These are phyloP conservation scores for Motacilla alba DNA, from an alignment of 2,113 vertebrate genomes.

Conservation along the genomic window DNA sequence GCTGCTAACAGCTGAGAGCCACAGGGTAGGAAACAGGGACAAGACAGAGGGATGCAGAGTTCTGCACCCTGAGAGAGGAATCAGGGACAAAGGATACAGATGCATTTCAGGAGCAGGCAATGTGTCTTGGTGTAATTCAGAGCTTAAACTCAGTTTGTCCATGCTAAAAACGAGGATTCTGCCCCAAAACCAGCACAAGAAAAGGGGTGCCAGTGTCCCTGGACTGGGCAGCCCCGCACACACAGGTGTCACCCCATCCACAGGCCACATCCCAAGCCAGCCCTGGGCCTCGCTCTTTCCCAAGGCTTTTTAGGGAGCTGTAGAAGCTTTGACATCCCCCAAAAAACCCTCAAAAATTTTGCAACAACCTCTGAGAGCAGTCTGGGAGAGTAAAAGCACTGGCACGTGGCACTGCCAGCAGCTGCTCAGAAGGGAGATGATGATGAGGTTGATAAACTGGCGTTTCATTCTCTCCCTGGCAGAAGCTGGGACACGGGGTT, in stretches of 20 bases:
- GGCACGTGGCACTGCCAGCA: not conserved
- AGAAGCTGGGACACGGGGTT: not conserved
- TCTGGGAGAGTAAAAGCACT: not conserved
- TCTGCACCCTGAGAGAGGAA: not conserved
- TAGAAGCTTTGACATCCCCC: not conserved
- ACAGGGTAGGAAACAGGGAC: not conserved
- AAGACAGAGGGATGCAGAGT: not conserved
- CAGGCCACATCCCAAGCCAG: fast-evolving
- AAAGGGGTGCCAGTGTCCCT: not conserved
- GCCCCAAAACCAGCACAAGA: not conserved
- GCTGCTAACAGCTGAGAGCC: not conserved
- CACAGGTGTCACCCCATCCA: not conserved
- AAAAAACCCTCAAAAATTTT: not conserved
- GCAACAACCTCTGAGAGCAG: not conserved
- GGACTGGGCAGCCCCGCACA: not conserved
- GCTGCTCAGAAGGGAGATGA: not conserved
- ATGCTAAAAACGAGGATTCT: not conserved
- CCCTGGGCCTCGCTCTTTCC: fast-evolving
- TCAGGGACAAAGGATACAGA: not conserved
- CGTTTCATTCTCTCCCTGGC: not conserved
- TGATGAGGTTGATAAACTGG: not conserved
- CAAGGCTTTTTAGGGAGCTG: not conserved
- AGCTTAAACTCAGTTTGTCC: not conserved
- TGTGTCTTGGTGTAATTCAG: not conserved
- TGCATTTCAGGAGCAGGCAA: not conserved